These are phyloP conservation scores for Chorisops tibialis DNA, from an alignment of 2,888 invertebrate genomes.

Conservation along the genomic window DNA sequence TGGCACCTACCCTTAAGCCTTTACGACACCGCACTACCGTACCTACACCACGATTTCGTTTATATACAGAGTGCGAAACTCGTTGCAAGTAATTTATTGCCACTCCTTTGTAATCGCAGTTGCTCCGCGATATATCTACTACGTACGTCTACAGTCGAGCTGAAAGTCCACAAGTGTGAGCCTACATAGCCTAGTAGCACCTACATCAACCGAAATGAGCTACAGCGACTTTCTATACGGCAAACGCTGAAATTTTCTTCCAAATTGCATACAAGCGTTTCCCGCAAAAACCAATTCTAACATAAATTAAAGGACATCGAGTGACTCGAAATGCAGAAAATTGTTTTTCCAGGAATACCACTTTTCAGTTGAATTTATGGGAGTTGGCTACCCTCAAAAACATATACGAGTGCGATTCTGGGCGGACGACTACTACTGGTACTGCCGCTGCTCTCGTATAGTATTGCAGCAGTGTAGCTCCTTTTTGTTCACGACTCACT, in stretches of 20 bases:
- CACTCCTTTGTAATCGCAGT: too few relatives aligned
- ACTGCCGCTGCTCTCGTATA: not conserved
- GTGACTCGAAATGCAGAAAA: constrained; percentile 31
- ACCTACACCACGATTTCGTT: too few relatives aligned
- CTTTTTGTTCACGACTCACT: constrained; percentile 2
- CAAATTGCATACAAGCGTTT: constrained; percentile 23
- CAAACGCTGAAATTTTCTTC: constrained; percentile 27
- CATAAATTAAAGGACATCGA: constrained; percentile 31
- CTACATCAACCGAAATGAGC: constrained; percentile 27
- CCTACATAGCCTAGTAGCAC: not conserved
- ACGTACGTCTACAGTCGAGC: too few relatives aligned
- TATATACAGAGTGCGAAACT: too few relatives aligned
- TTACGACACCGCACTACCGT: too few relatives aligned
- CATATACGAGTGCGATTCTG: constrained; percentile 12
- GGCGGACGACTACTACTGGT: constrained; percentile 3
- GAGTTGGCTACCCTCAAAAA: constrained; percentile 7
- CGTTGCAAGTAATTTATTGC: too few relatives aligned
- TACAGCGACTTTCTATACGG: constrained; percentile 11
- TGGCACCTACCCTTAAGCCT: too few relatives aligned
- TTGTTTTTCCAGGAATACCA: constrained; percentile 29
- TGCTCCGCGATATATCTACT: too few relatives aligned
- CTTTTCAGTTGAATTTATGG: constrained; percentile 28
- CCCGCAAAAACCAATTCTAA: constrained; percentile 32
- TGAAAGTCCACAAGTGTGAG: too few relatives aligned
- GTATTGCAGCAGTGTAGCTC: constrained; percentile 2